These are phyloP conservation scores for Tachina fera DNA, from an alignment of 2,888 invertebrate genomes.

Conservation along the genomic window DNA sequence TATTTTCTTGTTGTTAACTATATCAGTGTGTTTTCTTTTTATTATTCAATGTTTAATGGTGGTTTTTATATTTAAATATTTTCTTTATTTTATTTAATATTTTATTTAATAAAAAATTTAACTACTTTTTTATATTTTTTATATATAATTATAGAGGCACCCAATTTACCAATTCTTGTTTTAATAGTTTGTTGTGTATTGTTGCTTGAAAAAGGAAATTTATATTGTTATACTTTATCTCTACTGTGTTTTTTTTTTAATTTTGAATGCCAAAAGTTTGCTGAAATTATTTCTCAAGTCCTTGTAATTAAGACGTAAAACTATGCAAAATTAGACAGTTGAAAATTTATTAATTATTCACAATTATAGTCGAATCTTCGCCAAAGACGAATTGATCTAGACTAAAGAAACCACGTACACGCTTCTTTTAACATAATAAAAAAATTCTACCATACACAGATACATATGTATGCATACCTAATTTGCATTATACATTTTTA, in stretches of 20 bases:
- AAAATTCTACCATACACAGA: no score
- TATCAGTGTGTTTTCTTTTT: constrained; percentile 62
- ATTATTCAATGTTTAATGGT: constrained; percentile 69
- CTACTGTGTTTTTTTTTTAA: constrained; percentile 50
- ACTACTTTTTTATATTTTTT: constrained; percentile 78
- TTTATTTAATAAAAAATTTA: constrained; percentile 80
- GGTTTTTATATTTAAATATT: constrained; percentile 71
- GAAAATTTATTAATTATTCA: no score
- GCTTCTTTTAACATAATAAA: no score
- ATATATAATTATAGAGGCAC: constrained; percentile 79
- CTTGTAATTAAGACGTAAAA: constrained; percentile 6
- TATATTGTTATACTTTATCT: constrained; percentile 44
- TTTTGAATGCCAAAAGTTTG: constrained; percentile 72
- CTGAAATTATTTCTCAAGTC: not conserved
- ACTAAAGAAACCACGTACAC: no score
- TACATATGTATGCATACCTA: no score
- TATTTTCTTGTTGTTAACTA: constrained; percentile 73
- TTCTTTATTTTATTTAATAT: constrained; percentile 72
- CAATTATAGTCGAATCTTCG: no score
- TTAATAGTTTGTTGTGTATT: constrained; percentile 65
- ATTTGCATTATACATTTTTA: no score
- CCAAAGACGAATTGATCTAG: no score
- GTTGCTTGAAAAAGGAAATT: constrained; percentile 54
- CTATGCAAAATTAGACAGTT: not conserved
- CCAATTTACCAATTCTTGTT: constrained; percentile 81